Evolutionary conservation across 1,140 invertebrate genomes (phyloP), one percentile per base, ranked within the genome.

Genomic region (Drosophila prosaltans): DNA sequence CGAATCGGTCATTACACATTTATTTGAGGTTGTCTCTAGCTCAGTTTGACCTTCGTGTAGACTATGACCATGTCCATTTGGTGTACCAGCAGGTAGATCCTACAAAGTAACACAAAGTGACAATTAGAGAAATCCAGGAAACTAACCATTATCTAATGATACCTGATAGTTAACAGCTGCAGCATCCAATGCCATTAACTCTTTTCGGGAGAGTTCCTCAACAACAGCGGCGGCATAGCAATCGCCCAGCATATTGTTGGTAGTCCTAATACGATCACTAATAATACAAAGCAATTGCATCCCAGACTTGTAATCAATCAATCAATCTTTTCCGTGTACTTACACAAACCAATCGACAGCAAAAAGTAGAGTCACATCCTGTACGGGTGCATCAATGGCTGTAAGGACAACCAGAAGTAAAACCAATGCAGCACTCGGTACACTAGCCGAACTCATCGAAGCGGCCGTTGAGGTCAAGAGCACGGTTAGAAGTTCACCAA

Each of bases 271-370:
- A 10, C 97, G 95, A 92, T 98, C 97, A 7, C 97, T 98, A 79
- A 1, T 91, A 92, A 76, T 72, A 24, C 0, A 24, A 10, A 36
- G 9, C 2, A 9, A 61, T 4, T 41, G 11, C 7, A n/a, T 11
- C 0, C 32, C 3, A 1, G 4, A 1, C 3, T 40, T 40, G 5
- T 28, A 36, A 11, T 41, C 16, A 41, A 10, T 28, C 4, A 10
- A 10, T 39, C n/a, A 36, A 3, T 39, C 1, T 26, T 10, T 9
- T 0, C 45, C 1, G 2, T 9, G 0, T 26, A 95, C 96, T 96
- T 93, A 98, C 97, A 98, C 95, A 91, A 98, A 95, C 97, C 97
- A 98, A 90, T 98, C 97, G 39, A 98, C 95, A 61, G 97, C 96
- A 91, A 97, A 98, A 3, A 98, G 93, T 2, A 98, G 92, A 1